Percentiles rank a stretch among this genome's conserved stretches.
Evolutionary conservation across 2,888 invertebrate genomes (phyloP).

Genomic region (Isoperla grammatica): DNA sequence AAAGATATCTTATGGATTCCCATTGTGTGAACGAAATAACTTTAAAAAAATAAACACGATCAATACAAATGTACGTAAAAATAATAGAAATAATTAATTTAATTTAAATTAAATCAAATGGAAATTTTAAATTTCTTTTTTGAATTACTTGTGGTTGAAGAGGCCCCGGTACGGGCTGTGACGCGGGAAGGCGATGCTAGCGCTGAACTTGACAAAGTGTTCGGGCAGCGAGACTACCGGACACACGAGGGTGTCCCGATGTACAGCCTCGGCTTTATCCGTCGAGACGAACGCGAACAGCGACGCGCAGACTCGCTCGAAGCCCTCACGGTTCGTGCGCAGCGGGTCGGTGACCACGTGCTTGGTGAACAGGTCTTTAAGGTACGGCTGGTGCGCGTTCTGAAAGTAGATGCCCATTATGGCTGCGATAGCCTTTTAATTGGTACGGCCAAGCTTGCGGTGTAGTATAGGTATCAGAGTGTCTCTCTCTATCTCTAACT

Average conservation of each 20-base stretch:
- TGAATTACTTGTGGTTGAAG: slow-evolving; percentile 23
- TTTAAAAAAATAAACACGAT: too few relatives aligned
- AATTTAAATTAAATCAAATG: too few relatives aligned
- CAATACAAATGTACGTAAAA: too few relatives aligned
- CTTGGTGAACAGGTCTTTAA: slow-evolving; percentile 3
- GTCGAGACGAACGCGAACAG: slow-evolving; percentile 18
- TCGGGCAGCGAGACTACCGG: slow-evolving; percentile 16
- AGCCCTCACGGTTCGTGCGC: slow-evolving; percentile 10
- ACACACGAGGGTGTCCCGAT: slow-evolving; percentile 8
- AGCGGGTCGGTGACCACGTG: slow-evolving; percentile 7
- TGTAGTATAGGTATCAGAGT: background rate
- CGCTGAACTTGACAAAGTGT: slow-evolving; percentile 20
- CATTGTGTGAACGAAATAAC: too few relatives aligned
- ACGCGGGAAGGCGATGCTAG: slow-evolving; percentile 17
- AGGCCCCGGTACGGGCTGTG: slow-evolving; percentile 19
- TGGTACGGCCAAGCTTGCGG: background rate
- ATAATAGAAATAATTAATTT: too few relatives aligned
- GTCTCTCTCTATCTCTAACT: too few relatives aligned
- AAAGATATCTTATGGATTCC: too few relatives aligned
- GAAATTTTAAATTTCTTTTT: too few relatives aligned
- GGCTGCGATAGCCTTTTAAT: background rate
- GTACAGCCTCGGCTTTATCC: slow-evolving; percentile 7
- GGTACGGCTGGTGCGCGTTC: background rate
- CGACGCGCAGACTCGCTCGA: slow-evolving; percentile 14
- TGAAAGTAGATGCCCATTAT: background rate